These are phyloP conservation scores for Patella ulyssiponensis DNA, from an alignment of 2,888 invertebrate genomes.

Conservation along the genomic window DNA sequence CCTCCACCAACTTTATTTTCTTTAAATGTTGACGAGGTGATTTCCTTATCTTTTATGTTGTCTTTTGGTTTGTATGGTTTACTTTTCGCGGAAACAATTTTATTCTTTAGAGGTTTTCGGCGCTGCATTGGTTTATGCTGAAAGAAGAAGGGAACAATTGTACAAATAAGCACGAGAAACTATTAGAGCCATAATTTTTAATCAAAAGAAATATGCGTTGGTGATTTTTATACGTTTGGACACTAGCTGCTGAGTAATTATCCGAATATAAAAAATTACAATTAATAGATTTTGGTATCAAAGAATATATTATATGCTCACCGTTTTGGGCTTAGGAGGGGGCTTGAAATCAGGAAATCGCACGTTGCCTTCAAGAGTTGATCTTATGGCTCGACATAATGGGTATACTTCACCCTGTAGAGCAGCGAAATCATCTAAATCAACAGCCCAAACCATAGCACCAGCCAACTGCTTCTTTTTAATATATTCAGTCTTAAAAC, in stretches of 20 bases:
- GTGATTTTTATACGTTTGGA: too few relatives aligned
- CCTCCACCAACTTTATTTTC: not conserved
- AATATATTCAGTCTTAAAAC: conserved; percentile 40
- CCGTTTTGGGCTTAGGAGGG: conserved; percentile 19
- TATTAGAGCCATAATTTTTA: too few relatives aligned
- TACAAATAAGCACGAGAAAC: too few relatives aligned
- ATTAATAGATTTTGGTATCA: too few relatives aligned
- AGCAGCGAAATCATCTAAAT: conserved; percentile 43
- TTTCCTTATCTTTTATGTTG: not conserved
- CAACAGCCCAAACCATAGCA: conserved; percentile 46
- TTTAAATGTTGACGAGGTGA: not conserved
- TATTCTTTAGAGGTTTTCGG: conserved; percentile 3
- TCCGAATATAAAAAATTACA: too few relatives aligned
- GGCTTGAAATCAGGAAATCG: conserved; percentile 21
- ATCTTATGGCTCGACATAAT: conserved; percentile 32
- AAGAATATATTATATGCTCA: not conserved
- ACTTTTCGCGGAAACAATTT: too few relatives aligned
- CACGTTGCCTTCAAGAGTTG: conserved; percentile 30
- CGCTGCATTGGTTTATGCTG: not conserved
- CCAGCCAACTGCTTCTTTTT: conserved; percentile 41
- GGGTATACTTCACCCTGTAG: conserved; percentile 33
- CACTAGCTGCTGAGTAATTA: too few relatives aligned
- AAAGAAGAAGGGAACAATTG: too few relatives aligned
- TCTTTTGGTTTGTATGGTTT: conserved; percentile 1
- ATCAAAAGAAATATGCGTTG: too few relatives aligned